Percentiles rank a stretch among this genome's conserved stretches.
Evolutionary conservation across 2,888 invertebrate species (phyloP).

Genomic region (Ferdinandea cuprea): DNA sequence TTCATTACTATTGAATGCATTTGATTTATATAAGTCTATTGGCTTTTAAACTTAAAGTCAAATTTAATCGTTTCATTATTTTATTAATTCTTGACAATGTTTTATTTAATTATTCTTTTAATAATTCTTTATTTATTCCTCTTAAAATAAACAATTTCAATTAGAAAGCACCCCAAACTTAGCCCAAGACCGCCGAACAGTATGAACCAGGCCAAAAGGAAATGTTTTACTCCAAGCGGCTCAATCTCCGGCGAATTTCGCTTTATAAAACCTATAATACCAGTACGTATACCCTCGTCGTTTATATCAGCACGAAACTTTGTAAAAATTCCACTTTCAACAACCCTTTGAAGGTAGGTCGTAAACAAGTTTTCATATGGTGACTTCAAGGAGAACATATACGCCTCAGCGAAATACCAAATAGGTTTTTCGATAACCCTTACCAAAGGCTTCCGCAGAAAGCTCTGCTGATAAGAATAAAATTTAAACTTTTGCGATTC

Average conservation of each 20-base stretch:
- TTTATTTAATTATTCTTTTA: too few species aligned
- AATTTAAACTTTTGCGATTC: not conserved
- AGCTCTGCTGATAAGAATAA: not conserved
- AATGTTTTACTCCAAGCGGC: conserved; percentile 1
- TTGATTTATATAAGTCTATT: too few species aligned
- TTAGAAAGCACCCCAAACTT: not conserved
- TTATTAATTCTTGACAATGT: too few species aligned
- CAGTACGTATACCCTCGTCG: conserved; percentile 3
- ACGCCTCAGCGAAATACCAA: not conserved
- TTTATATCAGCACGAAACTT: not conserved
- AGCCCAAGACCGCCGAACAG: not conserved
- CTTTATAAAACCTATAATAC: conserved; percentile 12
- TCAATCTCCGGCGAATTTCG: not conserved
- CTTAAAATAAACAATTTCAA: not conserved
- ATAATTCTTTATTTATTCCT: too few species aligned
- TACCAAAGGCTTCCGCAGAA: not conserved
- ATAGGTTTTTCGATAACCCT: conserved; percentile 2
- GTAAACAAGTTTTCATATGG: conserved; percentile 8
- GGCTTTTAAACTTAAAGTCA: too few species aligned
- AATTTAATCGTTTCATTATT: too few species aligned
- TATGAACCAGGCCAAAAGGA: not conserved
- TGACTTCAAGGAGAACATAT: conserved; percentile 14
- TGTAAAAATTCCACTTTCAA: not conserved
- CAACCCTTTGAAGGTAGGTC: not conserved
- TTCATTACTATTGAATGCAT: too few species aligned